Evolutionary conservation across 2,888 invertebrate genomes (phyloP), one percentile per base, ranked within the genome.

Genomic region (Pseudococcus viburni): DNA sequence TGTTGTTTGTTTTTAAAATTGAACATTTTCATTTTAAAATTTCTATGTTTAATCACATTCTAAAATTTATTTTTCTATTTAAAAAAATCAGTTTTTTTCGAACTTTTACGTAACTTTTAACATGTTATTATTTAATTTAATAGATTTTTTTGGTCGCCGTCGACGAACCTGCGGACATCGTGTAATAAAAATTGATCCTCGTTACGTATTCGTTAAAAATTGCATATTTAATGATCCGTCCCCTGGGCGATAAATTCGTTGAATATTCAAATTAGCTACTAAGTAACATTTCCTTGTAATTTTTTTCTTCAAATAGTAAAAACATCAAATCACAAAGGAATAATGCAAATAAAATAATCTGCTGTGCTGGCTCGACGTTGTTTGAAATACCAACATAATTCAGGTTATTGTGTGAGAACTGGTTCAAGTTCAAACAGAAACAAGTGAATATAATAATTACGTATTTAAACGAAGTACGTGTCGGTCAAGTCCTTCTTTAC

Each of bases 361-460:
- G 46, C 39, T n/a, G 39, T 1, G 17, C 39, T 8, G 15, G 17
- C 3, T 4, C 80, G 26, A 3, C n/a, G 80, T 22, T 22, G 80
- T 83, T 83, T 83, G 80, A 83, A 83, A 46, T 46, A 46, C 39
- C 46, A 83, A 46, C 39, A 12, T 8, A 46, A 83, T 83, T 83
- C 80, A 83, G 80, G 80, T 83, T 83, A 83, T 19, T 83, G 80
- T 83, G 80, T 83, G 80, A 83, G 80, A 83, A 83, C 80, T 83
- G 80, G 80, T 83, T 83, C 80, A 83, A 83, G 80, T 83, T 83
- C 80, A 83, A 83, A 46, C 46, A 0, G 8, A 83, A 83, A 46
- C 80, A 83, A 42, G 80, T 46, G 80, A 83, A 83, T 80, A 80
- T n/a, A 42, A 80, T 83, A 46, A 83, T 83, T 83, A 83, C 15